phyloP scores from a whole-genome alignment of 2,113 vertebrate species.

The Engraulis encrasicolus region DNA sequence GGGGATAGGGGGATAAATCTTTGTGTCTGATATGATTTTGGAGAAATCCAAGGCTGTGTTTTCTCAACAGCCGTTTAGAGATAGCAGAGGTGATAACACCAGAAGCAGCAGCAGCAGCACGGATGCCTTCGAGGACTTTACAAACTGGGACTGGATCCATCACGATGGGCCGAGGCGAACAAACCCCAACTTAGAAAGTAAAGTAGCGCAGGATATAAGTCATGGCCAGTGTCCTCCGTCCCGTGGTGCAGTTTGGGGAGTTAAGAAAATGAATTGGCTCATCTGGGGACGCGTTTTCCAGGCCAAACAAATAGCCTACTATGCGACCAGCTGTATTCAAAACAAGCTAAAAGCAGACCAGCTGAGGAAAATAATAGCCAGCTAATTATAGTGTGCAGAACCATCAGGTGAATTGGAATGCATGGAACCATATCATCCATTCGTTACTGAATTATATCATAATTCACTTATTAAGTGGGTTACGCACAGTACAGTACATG shows the following conservation, averaged over 20 bases:
- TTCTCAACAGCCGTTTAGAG: slow-evolving; percentile 16
- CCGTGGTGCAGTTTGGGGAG: neutral
- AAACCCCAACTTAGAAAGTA: neutral
- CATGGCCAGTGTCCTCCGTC: neutral
- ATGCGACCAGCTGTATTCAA: neutral
- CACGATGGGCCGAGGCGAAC: neutral
- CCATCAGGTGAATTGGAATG: too few relatives aligned
- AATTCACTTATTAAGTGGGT: too few relatives aligned
- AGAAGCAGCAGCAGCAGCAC: neutral
- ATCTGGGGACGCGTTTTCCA: neutral
- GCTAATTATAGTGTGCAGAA: too few relatives aligned
- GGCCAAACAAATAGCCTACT: neutral
- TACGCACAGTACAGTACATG: too few relatives aligned
- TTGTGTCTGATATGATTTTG: slow-evolving; percentile 70
- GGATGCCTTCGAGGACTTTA: neutral
- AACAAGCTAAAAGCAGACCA: too few relatives aligned
- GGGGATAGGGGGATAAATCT: slow-evolving; percentile 76
- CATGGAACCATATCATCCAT: too few relatives aligned
- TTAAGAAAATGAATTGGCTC: neutral
- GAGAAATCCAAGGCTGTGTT: slow-evolving; percentile 53
- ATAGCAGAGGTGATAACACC: neutral
- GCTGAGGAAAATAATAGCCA: too few relatives aligned
- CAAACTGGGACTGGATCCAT: slow-evolving; percentile 14
- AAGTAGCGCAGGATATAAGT: neutral
- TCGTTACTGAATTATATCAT: too few relatives aligned